These are phyloP conservation scores for Cotesia congregata DNA, from an alignment of 2,888 invertebrate genomes.

Conservation along the genomic window DNA sequence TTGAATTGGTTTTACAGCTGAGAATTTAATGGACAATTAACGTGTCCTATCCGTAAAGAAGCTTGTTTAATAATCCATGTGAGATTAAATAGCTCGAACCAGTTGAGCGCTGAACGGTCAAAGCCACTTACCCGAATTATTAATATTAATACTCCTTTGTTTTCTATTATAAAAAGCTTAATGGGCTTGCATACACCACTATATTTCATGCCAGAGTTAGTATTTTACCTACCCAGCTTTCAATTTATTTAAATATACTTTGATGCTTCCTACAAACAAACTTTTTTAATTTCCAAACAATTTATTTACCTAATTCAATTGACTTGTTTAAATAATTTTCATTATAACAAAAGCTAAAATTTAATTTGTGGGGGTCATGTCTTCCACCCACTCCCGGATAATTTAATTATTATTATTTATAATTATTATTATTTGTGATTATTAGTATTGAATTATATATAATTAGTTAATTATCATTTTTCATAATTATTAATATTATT, in stretches of 20 bases:
- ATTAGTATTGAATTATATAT: too few species aligned
- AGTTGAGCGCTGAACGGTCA: conserved; percentile 23
- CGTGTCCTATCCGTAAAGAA: neutral
- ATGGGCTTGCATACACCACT: neutral
- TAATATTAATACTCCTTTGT: conserved; percentile 15
- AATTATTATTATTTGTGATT: too few species aligned
- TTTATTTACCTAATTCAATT: neutral
- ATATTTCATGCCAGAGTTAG: neutral
- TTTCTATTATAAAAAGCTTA: neutral
- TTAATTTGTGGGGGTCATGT: too few species aligned
- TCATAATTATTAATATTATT: too few species aligned
- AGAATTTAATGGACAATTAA: conserved; percentile 18
- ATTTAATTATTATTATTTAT: too few species aligned
- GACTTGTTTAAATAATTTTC: neutral
- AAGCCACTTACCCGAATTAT: conserved; percentile 22
- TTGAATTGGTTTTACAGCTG: neutral
- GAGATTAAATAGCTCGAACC: conserved; percentile 22
- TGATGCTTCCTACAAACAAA: neutral
- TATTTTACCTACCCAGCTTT: neutral
- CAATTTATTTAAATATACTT: neutral
- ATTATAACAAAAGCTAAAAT: neutral
- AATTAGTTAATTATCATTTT: too few species aligned
- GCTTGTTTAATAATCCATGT: conserved; percentile 20
- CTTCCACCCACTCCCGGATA: too few species aligned
- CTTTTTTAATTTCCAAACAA: neutral